A percentile compares a stretch with the other conserved stretches of the same genome.
Evolutionary conservation across 2,113 vertebrate species (phyloP).

Genomic region (Forbesichthys papilliferus): DNA sequence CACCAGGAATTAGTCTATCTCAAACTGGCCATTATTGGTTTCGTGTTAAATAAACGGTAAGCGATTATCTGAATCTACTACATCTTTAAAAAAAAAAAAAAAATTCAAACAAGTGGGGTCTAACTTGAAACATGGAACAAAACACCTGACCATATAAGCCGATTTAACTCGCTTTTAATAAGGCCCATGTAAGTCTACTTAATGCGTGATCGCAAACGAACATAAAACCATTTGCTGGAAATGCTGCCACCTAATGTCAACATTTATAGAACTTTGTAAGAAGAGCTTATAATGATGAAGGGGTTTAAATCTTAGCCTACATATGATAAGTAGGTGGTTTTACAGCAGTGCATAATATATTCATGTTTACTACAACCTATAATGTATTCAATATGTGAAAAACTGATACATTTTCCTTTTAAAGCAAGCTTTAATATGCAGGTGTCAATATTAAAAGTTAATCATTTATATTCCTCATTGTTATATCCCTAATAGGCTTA

Average conservation of each 20-base stretch:
- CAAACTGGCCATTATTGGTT: no score
- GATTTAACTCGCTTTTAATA: not conserved
- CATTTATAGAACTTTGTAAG: conserved; percentile 15
- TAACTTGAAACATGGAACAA: conserved; percentile 1
- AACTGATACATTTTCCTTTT: not conserved
- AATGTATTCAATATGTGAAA: not conserved
- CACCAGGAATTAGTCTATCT: conserved; percentile 10
- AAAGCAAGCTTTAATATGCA: not conserved
- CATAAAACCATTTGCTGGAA: not conserved
- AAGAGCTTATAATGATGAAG: not conserved
- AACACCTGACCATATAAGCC: not conserved
- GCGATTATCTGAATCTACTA: not conserved
- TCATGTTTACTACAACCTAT: not conserved
- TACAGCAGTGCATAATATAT: not conserved
- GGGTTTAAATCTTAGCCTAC: not conserved
- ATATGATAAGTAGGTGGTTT: not conserved
- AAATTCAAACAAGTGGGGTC: not conserved
- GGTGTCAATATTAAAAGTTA: not conserved
- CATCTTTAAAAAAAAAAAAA: not conserved
- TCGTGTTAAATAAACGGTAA: not conserved
- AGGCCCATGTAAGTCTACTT: no score
- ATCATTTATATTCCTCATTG: conserved; percentile 37
- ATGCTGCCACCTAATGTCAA: conserved; percentile 53
- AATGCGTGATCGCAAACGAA: no score
- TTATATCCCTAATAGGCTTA: conserved; percentile 7